phyloP scores from a whole-genome alignment of 2,797 vertebrate genomes.

The Diceros bicornis region DNA sequence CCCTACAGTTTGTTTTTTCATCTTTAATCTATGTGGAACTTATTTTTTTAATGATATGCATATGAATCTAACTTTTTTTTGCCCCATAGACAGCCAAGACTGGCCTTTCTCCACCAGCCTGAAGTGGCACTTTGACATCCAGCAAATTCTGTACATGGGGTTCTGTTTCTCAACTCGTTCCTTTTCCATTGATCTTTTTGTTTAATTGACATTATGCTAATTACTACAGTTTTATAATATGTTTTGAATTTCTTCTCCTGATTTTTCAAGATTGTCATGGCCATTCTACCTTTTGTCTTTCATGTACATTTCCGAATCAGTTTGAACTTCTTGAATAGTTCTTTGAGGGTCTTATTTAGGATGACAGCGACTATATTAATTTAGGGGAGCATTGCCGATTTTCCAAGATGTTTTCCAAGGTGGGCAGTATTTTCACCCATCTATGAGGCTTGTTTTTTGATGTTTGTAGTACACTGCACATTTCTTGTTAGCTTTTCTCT shows the following conservation, averaged over 20 bases:
- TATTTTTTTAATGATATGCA: neutral
- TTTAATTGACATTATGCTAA: neutral
- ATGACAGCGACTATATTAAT: neutral
- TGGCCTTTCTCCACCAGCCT: neutral
- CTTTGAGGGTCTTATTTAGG: neutral
- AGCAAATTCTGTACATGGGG: rapidly evolving
- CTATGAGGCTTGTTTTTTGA: neutral
- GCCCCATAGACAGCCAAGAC: neutral
- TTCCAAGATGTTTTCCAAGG: neutral
- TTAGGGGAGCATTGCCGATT: neutral
- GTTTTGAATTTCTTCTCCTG: neutral
- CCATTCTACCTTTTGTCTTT: neutral
- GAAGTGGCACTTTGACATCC: neutral
- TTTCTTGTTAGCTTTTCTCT: neutral
- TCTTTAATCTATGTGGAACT: neutral
- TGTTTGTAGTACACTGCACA: neutral
- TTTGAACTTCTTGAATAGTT: neutral
- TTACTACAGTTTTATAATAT: neutral
- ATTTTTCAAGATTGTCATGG: neutral
- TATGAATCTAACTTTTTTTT: neutral
- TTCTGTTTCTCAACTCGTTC: neutral
- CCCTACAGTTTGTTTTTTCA: neutral
- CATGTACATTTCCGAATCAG: neutral
- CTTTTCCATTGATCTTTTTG: neutral
- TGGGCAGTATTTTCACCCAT: neutral